Conservation (phyloP, 2,888 invertebrate genomes). For the Sussaba pulchella region DNA sequence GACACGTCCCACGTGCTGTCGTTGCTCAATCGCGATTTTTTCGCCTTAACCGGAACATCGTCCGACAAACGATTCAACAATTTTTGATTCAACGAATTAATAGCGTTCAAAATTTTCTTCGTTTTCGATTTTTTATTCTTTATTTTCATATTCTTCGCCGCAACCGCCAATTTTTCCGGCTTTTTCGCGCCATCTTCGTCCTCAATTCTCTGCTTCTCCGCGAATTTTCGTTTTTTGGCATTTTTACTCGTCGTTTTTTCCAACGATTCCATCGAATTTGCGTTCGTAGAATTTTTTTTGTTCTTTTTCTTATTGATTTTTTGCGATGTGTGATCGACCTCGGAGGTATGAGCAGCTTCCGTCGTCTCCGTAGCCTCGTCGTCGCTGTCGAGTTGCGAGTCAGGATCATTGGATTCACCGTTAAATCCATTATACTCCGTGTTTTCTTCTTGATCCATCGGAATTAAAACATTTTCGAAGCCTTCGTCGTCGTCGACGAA, state of each 20-base stretch:
- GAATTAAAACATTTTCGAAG: conserved; percentile 44
- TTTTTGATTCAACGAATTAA: conserved; percentile 62
- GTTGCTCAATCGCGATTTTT: conserved; percentile 48
- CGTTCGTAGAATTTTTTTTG: conserved; percentile 25
- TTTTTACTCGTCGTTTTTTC: conserved; percentile 61
- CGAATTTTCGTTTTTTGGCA: conserved; percentile 57
- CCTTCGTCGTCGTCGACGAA: conserved; percentile 45
- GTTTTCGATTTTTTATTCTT: conserved; percentile 73
- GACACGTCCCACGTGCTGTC: conserved; percentile 39
- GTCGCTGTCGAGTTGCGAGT: background rate
- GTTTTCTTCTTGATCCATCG: conserved; percentile 27
- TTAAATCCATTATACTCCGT: conserved; percentile 46
- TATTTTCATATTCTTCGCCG: conserved; percentile 67
- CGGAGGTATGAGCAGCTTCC: background rate
- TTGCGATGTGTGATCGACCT: conserved; percentile 1
- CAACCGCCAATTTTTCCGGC: conserved; percentile 4
- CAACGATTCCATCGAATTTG: conserved; percentile 24
- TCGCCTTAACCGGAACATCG: conserved; percentile 26
- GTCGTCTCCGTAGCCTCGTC: conserved; percentile 18
- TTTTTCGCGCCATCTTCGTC: conserved; percentile 17
- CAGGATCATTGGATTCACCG: conserved; percentile 11
- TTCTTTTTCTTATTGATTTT: conserved; percentile 50
- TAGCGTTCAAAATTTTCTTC: conserved; percentile 65
- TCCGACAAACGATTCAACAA: conserved; percentile 51
- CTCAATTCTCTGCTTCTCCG: conserved; percentile 45